Conservation (phyloP, 2,888 invertebrate genomes). For the Merodon equestris region DNA sequence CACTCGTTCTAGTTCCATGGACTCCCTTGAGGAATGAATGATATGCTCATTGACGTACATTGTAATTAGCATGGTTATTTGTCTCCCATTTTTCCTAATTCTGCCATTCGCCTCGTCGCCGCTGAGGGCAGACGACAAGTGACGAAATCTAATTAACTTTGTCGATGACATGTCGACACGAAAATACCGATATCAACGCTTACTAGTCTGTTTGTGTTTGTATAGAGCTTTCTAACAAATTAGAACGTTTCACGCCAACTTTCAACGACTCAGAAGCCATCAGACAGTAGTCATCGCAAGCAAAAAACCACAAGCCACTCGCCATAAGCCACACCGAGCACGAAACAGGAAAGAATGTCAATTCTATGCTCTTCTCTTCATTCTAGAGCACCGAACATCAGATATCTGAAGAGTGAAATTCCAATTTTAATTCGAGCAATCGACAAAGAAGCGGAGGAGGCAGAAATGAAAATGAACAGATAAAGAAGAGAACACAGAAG, state of each 20-base stretch:
- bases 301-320: too few species aligned
- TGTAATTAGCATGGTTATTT: too few species aligned
- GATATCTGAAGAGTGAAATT: slow-evolving; percentile 26
- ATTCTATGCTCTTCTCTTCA: slow-evolving; percentile 8
- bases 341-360: slow-evolving; percentile 18
- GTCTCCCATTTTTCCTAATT: too few species aligned
- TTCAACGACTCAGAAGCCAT: slow-evolving; percentile 18
- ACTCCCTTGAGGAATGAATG: too few species aligned
- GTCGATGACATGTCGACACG: slow-evolving; percentile 42
- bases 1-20: too few species aligned
- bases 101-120: too few species aligned
- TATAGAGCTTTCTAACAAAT: too few species aligned
- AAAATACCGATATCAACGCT: slow-evolving; percentile 38
- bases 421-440: slow-evolving; percentile 34
- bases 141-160: slow-evolving; percentile 23
- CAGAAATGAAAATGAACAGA: neutral
- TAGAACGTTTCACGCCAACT: too few species aligned
- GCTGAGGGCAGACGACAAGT: slow-evolving; percentile 19
- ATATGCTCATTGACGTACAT: too few species aligned
- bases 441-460: neutral
- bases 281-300: too few species aligned
- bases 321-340: too few species aligned
- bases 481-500: neutral
- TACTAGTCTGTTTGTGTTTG: too few species aligned
- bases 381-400: neutral